These are phyloP conservation scores for Drosophila mulleri DNA, from an alignment of 2,888 invertebrate genomes.

Conservation along the genomic window DNA sequence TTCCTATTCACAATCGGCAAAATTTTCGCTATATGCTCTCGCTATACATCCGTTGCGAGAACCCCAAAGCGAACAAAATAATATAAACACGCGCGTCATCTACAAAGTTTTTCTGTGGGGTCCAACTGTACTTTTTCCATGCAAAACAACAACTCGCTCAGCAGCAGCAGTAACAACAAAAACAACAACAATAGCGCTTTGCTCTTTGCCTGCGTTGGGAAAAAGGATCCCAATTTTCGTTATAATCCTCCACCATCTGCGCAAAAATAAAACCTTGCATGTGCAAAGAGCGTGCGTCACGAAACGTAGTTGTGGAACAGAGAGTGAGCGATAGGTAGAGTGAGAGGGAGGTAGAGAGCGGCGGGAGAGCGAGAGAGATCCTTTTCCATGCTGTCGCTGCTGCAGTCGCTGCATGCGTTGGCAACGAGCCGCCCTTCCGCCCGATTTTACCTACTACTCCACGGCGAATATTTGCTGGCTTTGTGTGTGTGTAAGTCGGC, in stretches of 20 bases:
- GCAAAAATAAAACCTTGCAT: constrained; percentile 78
- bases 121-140: constrained; percentile 71
- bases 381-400: constrained; percentile 58
- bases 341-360: constrained; percentile 52
- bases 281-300: constrained; percentile 75
- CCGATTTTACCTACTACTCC: constrained; percentile 65
- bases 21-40: constrained; percentile 19
- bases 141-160: constrained; percentile 28
- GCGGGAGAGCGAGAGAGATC: constrained; percentile 69
- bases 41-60: constrained; percentile 38
- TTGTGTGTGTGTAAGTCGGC: constrained; percentile 15
- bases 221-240: constrained; percentile 75
- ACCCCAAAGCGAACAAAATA: constrained; percentile 26
- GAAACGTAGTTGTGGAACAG: constrained; percentile 18
- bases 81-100: constrained; percentile 45
- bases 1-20: constrained; percentile 14
- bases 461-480: constrained; percentile 10
- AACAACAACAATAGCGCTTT: constrained; percentile 8
- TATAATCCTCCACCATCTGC: constrained; percentile 78
- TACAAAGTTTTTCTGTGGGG: constrained; percentile 52
- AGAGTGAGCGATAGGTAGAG: constrained; percentile 62
- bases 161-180: constrained; percentile 11
- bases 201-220: constrained; percentile 52
- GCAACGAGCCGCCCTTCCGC: constrained; percentile 42
- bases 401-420: constrained; percentile 24